Base-by-base conservation (phyloP, 92 coral and sea anemone genomes). In the Chrysogorgia sp. region DNA sequence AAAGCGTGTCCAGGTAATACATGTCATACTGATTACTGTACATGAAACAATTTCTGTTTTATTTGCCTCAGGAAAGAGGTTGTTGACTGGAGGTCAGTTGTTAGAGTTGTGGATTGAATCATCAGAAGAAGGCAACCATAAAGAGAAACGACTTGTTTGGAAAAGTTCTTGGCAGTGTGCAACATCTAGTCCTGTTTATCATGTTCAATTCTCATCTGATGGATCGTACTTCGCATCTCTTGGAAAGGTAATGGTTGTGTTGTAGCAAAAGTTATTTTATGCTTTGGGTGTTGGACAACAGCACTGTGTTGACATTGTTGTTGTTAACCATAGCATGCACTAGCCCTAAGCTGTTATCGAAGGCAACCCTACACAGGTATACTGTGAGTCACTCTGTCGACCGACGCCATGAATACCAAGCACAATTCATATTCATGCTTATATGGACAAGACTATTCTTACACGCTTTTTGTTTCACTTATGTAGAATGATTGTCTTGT, bases 101-200 rank as follows among this genome's bases (percentile, higher is more conserved):
- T 83, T 96, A n/a, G 97, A 96, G 88, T 57, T 96, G 58, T 96
- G 99, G 99, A 89, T 58, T 33, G 81, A 59, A 41, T 88, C 85
- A 23, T 52, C 50, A 1, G 58, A 65, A 47, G 45, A 62, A 17
- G 34, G 79, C 12, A 69, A 81, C 8, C 75, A 81, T 19, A 70
- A 67, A 49, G 68, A 53, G 35, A 28, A 34, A 31, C 60, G 59
- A 15, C 89, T 81, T 67, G 71, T 85, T 15, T 96, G 99, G 99
- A 84, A 84, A n/a, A 91, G 97, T 74, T 50, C 81, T 34, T 96
- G 99, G 99, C 83, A 65, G 20, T 91, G 97, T 90, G 90, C 93
- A 80, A 92, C 98, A 17, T 81, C 98, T n/a, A 83, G 84, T 20
- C 91, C 98, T 25, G 86, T 94, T 28, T 87, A 89, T 70, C 35